phyloP scores from a whole-genome alignment of 2,888 invertebrate genomes.

The Melinaea marsaeus region DNA sequence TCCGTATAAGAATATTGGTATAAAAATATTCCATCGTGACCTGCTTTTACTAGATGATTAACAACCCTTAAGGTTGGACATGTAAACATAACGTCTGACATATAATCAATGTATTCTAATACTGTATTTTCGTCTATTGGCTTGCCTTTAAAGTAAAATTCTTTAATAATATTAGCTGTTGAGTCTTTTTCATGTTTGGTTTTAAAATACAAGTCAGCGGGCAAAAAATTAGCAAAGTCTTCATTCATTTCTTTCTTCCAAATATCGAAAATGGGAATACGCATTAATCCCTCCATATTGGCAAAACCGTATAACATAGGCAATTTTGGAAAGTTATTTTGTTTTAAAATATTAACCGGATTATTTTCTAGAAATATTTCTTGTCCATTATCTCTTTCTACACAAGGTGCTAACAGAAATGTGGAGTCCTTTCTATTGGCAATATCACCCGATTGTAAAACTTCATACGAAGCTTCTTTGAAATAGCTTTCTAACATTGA shows the following conservation, averaged over 20 bases:
- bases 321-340: constrained; percentile 38
- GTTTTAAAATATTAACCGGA: no score
- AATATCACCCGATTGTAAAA: constrained; percentile 29
- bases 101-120: constrained; percentile 45
- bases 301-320: constrained; percentile 47
- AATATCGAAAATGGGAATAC: constrained; percentile 28
- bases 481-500: constrained; percentile 47
- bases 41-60: constrained; percentile 40
- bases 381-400: no score
- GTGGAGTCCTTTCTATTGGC: constrained; percentile 21
- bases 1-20: constrained; percentile 49
- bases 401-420: no score
- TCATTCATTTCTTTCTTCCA: constrained; percentile 46
- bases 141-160: constrained; percentile 40
- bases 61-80: constrained; percentile 40
- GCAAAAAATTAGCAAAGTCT: constrained; percentile 50
- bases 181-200: constrained; percentile 39
- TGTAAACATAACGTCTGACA: constrained; percentile 52
- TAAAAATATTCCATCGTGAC: constrained; percentile 46
- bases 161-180: constrained; percentile 33
- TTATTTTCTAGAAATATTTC: no score
- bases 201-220: constrained; percentile 46
- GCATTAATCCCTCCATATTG: constrained; percentile 41
- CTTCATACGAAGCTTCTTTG: constrained; percentile 37
- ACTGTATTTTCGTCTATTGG: constrained; percentile 37